These are phyloP conservation scores for Aix galericulata DNA, from an alignment of 2,113 vertebrate genomes.

Conservation along the genomic window DNA sequence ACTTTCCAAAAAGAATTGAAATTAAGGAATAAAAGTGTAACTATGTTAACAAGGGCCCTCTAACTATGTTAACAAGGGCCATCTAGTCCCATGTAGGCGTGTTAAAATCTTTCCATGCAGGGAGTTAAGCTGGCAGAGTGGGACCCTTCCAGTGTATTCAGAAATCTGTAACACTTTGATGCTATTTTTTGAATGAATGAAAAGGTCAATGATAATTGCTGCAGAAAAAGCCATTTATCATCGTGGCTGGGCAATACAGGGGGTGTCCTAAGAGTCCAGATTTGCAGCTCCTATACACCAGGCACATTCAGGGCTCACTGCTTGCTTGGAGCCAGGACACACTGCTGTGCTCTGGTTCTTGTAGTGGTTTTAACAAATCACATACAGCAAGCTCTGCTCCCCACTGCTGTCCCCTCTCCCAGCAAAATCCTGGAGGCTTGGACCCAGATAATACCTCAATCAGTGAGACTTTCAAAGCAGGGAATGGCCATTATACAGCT, in stretches of 20 bases:
- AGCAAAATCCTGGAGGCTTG: not conserved
- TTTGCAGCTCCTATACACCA: not conserved
- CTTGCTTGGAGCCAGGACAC: not conserved
- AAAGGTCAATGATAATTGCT: not conserved
- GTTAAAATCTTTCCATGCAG: not conserved
- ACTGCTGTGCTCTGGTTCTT: not conserved
- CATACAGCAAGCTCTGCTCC: not conserved
- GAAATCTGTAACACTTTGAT: not conserved
- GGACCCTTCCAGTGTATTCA: not conserved
- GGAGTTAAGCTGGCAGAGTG: not conserved
- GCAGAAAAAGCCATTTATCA: not conserved
- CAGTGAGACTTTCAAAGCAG: not conserved
- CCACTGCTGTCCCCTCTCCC: not conserved
- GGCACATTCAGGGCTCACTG: not conserved
- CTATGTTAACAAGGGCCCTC: not conserved
- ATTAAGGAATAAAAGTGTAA: not conserved
- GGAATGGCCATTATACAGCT: not conserved
- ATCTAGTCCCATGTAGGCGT: not conserved
- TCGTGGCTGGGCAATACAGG: not conserved
- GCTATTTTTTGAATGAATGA: fast-evolving
- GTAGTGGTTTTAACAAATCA: not conserved
- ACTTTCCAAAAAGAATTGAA: not conserved
- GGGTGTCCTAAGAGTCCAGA: not conserved
- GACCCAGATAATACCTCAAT: not conserved
- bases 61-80: not conserved